These are phyloP conservation scores for Vimba vimba DNA, from an alignment of 2,113 vertebrate genomes.

Conservation along the genomic window DNA sequence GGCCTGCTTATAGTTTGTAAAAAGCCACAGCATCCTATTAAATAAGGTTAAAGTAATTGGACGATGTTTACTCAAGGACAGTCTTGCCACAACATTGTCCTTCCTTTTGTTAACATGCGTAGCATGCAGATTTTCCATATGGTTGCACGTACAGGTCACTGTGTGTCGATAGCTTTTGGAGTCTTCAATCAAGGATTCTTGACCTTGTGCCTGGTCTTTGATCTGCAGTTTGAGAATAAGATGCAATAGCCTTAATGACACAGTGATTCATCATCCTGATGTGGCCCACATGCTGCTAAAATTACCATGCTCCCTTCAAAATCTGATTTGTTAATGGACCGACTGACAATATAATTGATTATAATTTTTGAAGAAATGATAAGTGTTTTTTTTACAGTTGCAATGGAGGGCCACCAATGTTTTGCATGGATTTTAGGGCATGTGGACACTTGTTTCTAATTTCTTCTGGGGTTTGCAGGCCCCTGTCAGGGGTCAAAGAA, in stretches of 20 bases:
- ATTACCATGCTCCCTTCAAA: not conserved
- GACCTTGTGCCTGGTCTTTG: conserved; percentile 9
- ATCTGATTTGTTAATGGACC: conserved; percentile 16
- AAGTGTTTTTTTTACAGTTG: not conserved
- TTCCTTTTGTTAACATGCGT: conserved; percentile 8
- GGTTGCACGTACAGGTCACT: not conserved
- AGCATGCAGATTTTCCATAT: not conserved
- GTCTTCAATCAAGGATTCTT: conserved; percentile 12
- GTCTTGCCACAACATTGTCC: conserved; percentile 37
- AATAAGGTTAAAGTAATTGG: conserved; percentile 68
- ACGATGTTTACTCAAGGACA: conserved; percentile 60
- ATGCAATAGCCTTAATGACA: conserved; percentile 11
- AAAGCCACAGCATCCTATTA: conserved; percentile 74
- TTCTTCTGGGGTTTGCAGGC: not conserved
- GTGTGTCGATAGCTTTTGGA: not conserved
- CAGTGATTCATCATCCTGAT: not conserved
- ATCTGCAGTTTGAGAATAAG: conserved; percentile 20
- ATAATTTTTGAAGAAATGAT: conserved; percentile 29
- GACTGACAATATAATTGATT: not conserved
- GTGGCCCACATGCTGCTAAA: conserved; percentile 28
- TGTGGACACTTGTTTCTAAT: not conserved
- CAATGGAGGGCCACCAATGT: not conserved
- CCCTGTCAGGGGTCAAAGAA: not conserved
- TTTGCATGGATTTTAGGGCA: not conserved
- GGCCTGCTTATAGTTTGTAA: conserved; percentile 72